phyloP scores from a whole-genome alignment of 2,113 vertebrate species.

The Paradoxurus hermaphroditus region DNA sequence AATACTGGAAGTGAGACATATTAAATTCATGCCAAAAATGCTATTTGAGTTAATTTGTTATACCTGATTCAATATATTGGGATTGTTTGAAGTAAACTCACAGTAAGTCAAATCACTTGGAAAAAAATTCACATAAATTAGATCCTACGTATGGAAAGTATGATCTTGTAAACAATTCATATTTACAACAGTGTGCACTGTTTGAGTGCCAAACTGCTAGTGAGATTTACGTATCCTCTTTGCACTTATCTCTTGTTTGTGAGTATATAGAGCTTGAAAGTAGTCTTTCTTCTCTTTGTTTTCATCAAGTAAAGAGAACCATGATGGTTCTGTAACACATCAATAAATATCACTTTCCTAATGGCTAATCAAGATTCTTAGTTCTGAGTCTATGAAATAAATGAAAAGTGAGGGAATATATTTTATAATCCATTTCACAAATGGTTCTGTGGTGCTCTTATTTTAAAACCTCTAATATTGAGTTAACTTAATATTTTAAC shows the following conservation, averaged over 20 bases:
- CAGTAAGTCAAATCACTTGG: neutral
- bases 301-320: neutral
- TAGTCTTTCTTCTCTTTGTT: conserved; percentile 8
- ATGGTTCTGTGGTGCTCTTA: neutral
- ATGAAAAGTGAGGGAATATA: neutral
- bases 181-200: neutral
- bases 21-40: neutral
- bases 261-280: neutral
- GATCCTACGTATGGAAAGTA: conserved; percentile 9
- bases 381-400: neutral
- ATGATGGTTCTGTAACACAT: neutral
- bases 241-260: neutral
- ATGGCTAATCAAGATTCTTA: neutral
- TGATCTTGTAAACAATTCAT: neutral
- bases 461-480: neutral
- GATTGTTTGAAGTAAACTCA: neutral
- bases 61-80: neutral
- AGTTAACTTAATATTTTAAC: neutral
- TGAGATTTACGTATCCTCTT: neutral
- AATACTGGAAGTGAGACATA: neutral
- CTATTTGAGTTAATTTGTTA: neutral
- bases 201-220: neutral
- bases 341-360: conserved; percentile 23
- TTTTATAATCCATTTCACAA: neutral
- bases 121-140: conserved; percentile 36